A percentile compares a stretch with the other conserved stretches of the same genome.
phyloP scores from a whole-genome alignment of 2,888 invertebrate genomes.

The Brenthis daphne region DNA sequence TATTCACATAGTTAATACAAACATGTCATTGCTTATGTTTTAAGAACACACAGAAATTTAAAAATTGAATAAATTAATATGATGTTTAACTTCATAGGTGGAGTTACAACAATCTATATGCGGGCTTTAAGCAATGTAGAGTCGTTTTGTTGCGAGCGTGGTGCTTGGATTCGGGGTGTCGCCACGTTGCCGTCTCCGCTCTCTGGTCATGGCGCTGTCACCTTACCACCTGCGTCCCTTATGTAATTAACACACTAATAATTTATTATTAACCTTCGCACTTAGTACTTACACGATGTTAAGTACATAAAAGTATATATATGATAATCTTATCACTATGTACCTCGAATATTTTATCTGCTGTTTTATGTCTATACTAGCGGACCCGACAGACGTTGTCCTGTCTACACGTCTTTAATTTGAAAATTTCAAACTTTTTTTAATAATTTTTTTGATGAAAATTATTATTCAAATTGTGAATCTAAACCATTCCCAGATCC shows the following conservation, averaged over 20 bases:
- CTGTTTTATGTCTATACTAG: too few relatives aligned
- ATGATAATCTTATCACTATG: neutral
- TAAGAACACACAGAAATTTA: neutral
- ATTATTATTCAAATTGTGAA: too few relatives aligned
- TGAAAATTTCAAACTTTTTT: too few relatives aligned
- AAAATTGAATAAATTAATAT: too few relatives aligned
- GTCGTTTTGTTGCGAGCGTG: conserved; percentile 84
- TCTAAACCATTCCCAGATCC: too few relatives aligned
- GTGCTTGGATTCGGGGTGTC: conserved; percentile 84
- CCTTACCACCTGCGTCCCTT: conserved; percentile 74
- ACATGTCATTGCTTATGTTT: too few relatives aligned
- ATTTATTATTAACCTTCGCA: neutral
- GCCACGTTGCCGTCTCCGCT: conserved; percentile 83
- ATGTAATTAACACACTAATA: conserved; percentile 51
- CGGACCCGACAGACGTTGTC: too few relatives aligned
- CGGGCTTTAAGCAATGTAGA: conserved; percentile 85
- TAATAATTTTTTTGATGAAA: too few relatives aligned
- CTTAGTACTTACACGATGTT: neutral
- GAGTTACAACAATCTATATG: conserved; percentile 85
- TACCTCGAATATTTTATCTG: neutral
- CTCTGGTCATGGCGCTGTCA: conserved; percentile 81
- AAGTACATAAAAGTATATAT: neutral
- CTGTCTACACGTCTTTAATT: too few relatives aligned
- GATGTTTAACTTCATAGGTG: conserved; percentile 59
- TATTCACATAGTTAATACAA: too few relatives aligned